Conservation (phyloP, 2,888 invertebrate species). For the Cryptocephalus moraei region DNA sequence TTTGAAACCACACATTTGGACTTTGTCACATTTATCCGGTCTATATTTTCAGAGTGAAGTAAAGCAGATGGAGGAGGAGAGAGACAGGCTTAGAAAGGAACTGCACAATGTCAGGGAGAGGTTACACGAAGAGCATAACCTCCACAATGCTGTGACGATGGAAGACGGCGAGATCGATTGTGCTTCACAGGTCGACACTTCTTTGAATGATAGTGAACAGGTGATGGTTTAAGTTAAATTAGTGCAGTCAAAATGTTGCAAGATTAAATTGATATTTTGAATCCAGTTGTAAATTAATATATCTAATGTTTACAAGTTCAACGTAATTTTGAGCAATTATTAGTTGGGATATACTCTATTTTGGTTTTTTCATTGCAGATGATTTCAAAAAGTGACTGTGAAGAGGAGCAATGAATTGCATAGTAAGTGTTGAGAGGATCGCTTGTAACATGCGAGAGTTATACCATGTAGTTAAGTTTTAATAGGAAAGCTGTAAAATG, state of each 20-base stretch:
- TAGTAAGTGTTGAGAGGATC: background rate
- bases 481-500: too few relatives aligned
- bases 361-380: slow-evolving; percentile 10
- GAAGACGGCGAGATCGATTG: slow-evolving; percentile 6
- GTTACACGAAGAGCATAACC: slow-evolving; percentile 45
- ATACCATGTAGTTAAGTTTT: too few relatives aligned
- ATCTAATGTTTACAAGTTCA: too few relatives aligned
- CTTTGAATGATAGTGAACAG: slow-evolving; percentile 11
- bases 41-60: slow-evolving; percentile 52
- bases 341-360: background rate
- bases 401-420: slow-evolving; percentile 11
- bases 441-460: too few relatives aligned
- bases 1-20: slow-evolving; percentile 8
- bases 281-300: too few relatives aligned
- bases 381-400: slow-evolving; percentile 13
- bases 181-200: slow-evolving; percentile 7
- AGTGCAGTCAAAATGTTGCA: too few relatives aligned
- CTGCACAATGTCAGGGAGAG: slow-evolving; percentile 62
- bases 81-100: slow-evolving; percentile 61
- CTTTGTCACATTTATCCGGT: background rate
- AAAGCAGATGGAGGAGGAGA: slow-evolving; percentile 65
- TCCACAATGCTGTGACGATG: slow-evolving; percentile 34
- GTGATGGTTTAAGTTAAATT: too few relatives aligned
- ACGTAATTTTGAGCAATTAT: too few relatives aligned
- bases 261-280: too few relatives aligned